Evolutionary conservation across 1,140 invertebrate genomes (phyloP).

Genomic region (Macrobrachium nipponense): DNA sequence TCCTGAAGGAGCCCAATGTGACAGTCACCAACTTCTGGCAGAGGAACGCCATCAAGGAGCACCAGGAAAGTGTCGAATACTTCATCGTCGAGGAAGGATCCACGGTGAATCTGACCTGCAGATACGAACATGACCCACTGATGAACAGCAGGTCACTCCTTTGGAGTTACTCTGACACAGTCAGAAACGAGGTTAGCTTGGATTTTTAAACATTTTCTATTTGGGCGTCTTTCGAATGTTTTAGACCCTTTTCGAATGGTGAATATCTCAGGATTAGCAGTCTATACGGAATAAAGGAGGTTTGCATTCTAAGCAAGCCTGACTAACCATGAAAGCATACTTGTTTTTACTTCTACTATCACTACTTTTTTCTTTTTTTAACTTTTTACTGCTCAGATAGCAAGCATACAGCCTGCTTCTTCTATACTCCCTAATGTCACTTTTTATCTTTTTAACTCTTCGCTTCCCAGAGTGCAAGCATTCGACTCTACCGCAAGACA

Average conservation of each 20-base stretch:
- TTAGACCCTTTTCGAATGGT: too few species aligned
- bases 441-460: not conserved
- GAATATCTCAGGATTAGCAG: too few species aligned
- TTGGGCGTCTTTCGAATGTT: too few species aligned
- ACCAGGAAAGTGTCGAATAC: not conserved
- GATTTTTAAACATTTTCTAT: too few species aligned
- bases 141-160: not conserved
- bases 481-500: not conserved
- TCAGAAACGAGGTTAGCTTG: slow-evolving; percentile 1
- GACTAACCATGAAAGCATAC: too few species aligned
- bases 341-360: too few species aligned
- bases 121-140: not conserved
- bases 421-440: not conserved
- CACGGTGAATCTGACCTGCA: slow-evolving; percentile 31
- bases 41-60: not conserved
- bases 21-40: slow-evolving; percentile 22
- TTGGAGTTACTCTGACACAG: not conserved
- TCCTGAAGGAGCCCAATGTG: not conserved
- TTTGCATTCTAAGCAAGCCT: too few species aligned
- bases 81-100: slow-evolving; percentile 33
- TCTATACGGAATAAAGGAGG: too few species aligned
- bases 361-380: too few species aligned
- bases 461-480: not conserved
- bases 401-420: too few species aligned
- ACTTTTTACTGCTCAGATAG: too few species aligned